Evolutionary conservation across 2,797 vertebrate species (phyloP).

Genomic region (Loriculus beryllinus): DNA sequence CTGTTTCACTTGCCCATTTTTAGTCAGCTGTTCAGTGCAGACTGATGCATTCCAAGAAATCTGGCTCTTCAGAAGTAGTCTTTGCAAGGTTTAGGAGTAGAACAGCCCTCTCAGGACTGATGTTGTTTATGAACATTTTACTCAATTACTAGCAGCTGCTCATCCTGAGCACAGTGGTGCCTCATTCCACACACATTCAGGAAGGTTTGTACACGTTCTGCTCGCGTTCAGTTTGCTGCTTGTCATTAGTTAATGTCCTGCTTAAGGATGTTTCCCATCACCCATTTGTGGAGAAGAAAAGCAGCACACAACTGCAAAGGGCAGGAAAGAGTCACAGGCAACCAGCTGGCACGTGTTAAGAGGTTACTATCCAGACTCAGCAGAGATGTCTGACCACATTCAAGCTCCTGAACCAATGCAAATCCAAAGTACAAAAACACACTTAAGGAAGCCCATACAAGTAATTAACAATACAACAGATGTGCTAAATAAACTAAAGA

Average conservation of each 20-base stretch:
- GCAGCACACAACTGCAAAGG: not conserved
- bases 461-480: not conserved
- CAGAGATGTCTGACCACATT: not conserved
- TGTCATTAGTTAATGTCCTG: not conserved
- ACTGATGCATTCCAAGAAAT: not conserved
- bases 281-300: accelerated
- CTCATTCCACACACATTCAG: not conserved
- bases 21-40: not conserved
- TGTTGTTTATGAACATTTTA: not conserved
- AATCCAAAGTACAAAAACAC: not conserved
- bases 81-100: not conserved
- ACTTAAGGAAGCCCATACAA: not conserved
- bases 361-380: not conserved
- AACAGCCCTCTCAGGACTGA: not conserved
- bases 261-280: not conserved
- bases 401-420: not conserved
- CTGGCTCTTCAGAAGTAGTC: not conserved
- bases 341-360: accelerated
- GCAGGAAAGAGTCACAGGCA: accelerated
- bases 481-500: not conserved
- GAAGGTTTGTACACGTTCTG: not conserved
- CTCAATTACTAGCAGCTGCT: not conserved
- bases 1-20: not conserved
- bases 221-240: not conserved
- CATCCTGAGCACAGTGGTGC: not conserved